A percentile compares a stretch with the other conserved stretches of the same genome.
Conservation (phyloP, 2,888 invertebrate species). For the Chloromyia formosa region DNA sequence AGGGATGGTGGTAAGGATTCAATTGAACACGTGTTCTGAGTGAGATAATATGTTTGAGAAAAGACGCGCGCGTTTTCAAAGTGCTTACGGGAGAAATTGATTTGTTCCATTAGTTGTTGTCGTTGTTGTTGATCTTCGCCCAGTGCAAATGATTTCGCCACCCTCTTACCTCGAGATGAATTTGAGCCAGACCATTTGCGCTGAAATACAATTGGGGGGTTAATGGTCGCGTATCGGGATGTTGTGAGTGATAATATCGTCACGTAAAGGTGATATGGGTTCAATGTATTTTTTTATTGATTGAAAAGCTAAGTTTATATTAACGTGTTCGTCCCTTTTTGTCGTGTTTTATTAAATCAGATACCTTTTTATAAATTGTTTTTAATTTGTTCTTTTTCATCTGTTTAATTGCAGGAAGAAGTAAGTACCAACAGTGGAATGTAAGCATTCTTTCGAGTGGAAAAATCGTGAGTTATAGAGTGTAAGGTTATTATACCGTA, state of each 20-base stretch:
- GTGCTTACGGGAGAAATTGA: conserved; percentile 60
- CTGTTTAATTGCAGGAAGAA: conserved; percentile 62
- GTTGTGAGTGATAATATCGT: conserved; percentile 18
- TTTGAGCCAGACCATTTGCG: conserved; percentile 62
- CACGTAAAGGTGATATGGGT: not conserved
- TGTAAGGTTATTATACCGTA: too few species aligned
- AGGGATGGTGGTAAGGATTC: conserved; percentile 13
- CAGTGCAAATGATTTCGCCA: not conserved
- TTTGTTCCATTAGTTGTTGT: conserved; percentile 62
- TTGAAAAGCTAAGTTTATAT: conserved; percentile 38
- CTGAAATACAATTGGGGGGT: conserved; percentile 47
- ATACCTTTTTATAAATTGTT: conserved; percentile 44
- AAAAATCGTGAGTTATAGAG: too few species aligned
- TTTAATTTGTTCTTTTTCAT: conserved; percentile 51
- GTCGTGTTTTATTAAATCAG: conserved; percentile 48
- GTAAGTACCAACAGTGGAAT: conserved; percentile 57
- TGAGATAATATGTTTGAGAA: conserved; percentile 33
- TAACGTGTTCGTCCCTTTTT: conserved; percentile 36
- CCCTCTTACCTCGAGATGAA: conserved; percentile 49
- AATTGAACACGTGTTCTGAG: conserved; percentile 43
- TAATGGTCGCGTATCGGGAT: not conserved
- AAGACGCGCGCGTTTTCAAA: conserved; percentile 48
- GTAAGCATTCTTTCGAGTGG: too few species aligned
- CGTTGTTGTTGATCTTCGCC: not conserved
- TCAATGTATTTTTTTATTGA: not conserved